Conservation (phyloP, 2,888 invertebrate genomes). For the Scelioninae gen. 1 region DNA sequence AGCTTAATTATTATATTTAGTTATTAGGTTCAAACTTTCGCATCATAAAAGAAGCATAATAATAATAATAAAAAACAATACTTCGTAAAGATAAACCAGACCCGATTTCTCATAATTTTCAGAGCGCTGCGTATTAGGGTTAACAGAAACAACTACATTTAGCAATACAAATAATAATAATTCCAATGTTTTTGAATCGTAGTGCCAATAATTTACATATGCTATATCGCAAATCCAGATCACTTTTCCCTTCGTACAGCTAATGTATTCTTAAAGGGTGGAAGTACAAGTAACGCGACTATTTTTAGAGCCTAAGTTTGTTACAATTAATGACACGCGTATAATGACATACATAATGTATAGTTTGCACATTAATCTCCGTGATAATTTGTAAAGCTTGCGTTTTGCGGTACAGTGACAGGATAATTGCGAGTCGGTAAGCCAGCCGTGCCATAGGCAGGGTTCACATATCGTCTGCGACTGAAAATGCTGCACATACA, state of each 20-base stretch:
- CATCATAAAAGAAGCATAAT: too few species aligned
- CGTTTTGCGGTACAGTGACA: conserved; percentile 70
- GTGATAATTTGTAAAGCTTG: conserved; percentile 69
- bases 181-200: conserved; percentile 20
- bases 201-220: conserved; percentile 17
- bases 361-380: conserved; percentile 67
- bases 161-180: conserved; percentile 24
- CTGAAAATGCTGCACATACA: conserved; percentile 65
- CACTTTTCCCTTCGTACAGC: conserved; percentile 9
- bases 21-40: too few species aligned
- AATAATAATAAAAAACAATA: background rate
- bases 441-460: conserved; percentile 63
- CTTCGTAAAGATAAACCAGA: background rate
- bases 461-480: conserved; percentile 68
- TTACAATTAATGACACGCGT: conserved; percentile 63
- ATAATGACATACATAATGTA: conserved; percentile 68
- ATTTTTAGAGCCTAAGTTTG: conserved; percentile 54
- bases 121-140: conserved; percentile 1
- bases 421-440: conserved; percentile 69
- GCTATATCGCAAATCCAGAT: conserved; percentile 18
- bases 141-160: conserved; percentile 8
- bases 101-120: conserved; percentile 1
- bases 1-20: too few species aligned
- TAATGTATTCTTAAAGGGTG: conserved; percentile 43
- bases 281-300: conserved; percentile 20